Percentiles rank a stretch among this genome's conserved stretches.
Evolutionary conservation across 2,113 vertebrate genomes (phyloP).

Genomic region (Stegostoma tigrinum): DNA sequence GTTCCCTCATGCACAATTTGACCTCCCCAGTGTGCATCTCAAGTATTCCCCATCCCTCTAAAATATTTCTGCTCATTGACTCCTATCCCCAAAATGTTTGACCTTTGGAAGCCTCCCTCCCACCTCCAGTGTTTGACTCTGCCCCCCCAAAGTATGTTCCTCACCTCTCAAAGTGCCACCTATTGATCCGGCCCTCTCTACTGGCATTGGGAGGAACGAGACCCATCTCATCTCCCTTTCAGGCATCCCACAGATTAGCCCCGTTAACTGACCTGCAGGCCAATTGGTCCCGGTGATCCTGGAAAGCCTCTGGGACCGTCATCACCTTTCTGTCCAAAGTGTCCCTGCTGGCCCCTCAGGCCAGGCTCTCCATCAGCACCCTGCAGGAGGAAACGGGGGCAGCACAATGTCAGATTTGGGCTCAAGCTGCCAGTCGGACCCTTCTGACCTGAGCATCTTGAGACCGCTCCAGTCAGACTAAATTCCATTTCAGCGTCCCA

Average conservation of each 20-base stretch:
- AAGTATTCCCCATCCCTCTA: too few species aligned
- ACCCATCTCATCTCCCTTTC: background rate
- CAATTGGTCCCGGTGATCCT: conserved; percentile 87
- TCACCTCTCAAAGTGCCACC: too few species aligned
- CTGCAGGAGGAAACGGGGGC: conserved; percentile 47
- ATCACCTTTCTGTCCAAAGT: conserved; percentile 95
- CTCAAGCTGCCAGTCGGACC: background rate
- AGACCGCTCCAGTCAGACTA: background rate
- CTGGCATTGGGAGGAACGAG: background rate
- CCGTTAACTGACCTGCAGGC: conserved; percentile 73
- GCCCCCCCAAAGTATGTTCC: too few species aligned
- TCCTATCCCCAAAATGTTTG: too few species aligned
- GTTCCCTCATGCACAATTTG: too few species aligned
- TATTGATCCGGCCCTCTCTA: too few species aligned
- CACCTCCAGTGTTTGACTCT: background rate
- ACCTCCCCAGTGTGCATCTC: too few species aligned
- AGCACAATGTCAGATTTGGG: background rate
- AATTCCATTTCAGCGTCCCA: background rate
- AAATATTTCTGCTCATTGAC: too few species aligned
- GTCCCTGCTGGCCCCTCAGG: conserved; percentile 88
- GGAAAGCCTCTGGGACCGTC: conserved; percentile 92
- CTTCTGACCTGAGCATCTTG: too few species aligned
- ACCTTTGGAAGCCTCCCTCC: too few species aligned
- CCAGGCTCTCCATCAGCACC: conserved; percentile 90
- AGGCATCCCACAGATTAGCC: background rate